Conservation (phyloP, 2,113 vertebrate genomes). For the Salvator merianae region DNA sequence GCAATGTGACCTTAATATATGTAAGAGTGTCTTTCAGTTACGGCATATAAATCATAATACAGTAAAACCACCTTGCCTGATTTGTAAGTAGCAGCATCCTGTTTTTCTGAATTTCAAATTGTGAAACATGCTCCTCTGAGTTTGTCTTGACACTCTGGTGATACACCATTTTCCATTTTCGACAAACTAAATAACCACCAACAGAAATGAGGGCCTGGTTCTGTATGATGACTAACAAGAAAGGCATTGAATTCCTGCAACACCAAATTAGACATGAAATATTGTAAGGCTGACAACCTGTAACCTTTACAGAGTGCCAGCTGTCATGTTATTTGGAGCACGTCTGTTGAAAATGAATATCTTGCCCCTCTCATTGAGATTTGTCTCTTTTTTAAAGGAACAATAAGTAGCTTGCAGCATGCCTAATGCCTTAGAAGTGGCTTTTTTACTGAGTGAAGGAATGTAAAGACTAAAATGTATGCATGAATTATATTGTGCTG, state of each 20-base stretch:
- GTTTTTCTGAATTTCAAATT: neutral
- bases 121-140: neutral
- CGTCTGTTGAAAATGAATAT: neutral
- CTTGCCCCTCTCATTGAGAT: neutral
- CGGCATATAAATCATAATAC: neutral
- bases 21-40: no score
- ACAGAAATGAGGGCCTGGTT: neutral
- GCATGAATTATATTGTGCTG: neutral
- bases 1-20: no score
- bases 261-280: constrained; percentile 2
- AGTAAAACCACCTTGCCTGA: neutral
- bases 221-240: constrained; percentile 4
- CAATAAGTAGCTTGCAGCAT: neutral
- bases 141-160: neutral
- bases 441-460: constrained; percentile 9
- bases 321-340: constrained; percentile 3
- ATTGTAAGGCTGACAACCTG: constrained; percentile 1
- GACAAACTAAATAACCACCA: neutral
- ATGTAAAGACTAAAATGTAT: neutral
- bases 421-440: neutral
- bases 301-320: constrained; percentile 3
- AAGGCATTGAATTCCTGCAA: neutral
- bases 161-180: constrained; percentile 5
- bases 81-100: neutral
- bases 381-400: neutral